Evolutionary conservation across 1,140 invertebrate genomes (phyloP), one percentile per base, ranked within the genome.

Genomic region (Thaumatotibia leucotreta): DNA sequence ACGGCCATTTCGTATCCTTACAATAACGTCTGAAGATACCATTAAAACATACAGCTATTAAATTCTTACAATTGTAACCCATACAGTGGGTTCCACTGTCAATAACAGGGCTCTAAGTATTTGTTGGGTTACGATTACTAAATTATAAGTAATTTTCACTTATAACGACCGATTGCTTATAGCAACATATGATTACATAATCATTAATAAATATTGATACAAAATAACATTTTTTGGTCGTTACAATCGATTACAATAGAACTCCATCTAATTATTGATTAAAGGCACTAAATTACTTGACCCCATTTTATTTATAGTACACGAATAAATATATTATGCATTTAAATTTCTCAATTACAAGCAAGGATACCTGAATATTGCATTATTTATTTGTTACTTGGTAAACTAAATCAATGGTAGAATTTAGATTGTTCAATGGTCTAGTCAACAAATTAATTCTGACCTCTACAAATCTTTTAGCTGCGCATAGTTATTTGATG

Each of bases 261-360:
- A 20, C 39, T 14, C n/a, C n/a, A n/a, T n/a, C 50, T 58, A 29
- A 58, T 31, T 27, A 24, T 58, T 58, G 39, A 52, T 50, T 23
- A 54, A 58, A 58, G 52, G 52, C 52, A 58, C 52, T 54, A 54
- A 10, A 54, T 24, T 24, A n/a, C 50, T 58, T 27, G 52, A 27
- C 23, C 52, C 52, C 8, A 14, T 8, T 35, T 63, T 20, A 17
- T 14, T 63, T 35, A 33, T 58, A 17, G 23, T 58, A 31, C 14
- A 63, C n/a, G 20, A 63, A 33, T 63, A 39, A 33, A 62, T 62
- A 35, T 63, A 63, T 33, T 63, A 63, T 35, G 33, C 33, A 33
- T 63, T 4, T 63, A 10, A 29, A 62, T 35, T 45, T 24, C 22
- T 58, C 52, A 29, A 58, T 4, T 58, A n/a, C n/a, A 24, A 24